Evolutionary conservation across 2,113 vertebrate genomes (phyloP).

Genomic region (Triplophysa dalaica): DNA sequence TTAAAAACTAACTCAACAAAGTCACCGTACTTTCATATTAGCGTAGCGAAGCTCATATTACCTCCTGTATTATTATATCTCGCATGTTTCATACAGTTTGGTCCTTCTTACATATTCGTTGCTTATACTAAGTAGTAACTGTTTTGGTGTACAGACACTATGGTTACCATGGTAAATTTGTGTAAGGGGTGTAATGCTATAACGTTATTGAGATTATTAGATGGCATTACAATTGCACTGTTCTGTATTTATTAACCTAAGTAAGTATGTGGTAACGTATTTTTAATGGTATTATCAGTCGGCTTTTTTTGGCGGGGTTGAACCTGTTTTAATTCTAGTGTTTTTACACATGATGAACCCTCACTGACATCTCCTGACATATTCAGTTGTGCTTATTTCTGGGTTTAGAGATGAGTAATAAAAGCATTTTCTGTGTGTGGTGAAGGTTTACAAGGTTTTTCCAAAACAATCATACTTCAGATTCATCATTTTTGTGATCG

Average conservation of each 20-base stretch:
- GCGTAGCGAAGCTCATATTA: not conserved
- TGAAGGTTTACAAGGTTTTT: not conserved
- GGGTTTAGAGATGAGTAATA: not conserved
- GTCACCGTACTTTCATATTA: not conserved
- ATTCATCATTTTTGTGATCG: not conserved
- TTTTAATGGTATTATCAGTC: too few species aligned
- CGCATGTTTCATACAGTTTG: too few species aligned
- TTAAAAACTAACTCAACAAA: slow-evolving; percentile 8
- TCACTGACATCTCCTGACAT: too few species aligned
- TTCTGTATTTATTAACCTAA: too few species aligned
- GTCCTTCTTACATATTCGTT: not conserved
- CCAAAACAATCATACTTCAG: not conserved
- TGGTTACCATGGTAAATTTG: not conserved
- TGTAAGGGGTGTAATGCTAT: not conserved
- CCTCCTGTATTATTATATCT: not conserved
- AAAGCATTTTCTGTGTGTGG: not conserved
- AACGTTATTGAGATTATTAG: too few species aligned
- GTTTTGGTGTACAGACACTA: not conserved
- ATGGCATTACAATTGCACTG: too few species aligned
- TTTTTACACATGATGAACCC: too few species aligned
- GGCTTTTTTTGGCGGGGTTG: too few species aligned
- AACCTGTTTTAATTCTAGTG: too few species aligned
- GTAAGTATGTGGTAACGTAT: too few species aligned
- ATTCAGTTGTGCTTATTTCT: too few species aligned
- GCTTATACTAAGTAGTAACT: not conserved